Base-by-base conservation (phyloP, 2,113 vertebrate genomes). In the Ictalurus furcatus region DNA sequence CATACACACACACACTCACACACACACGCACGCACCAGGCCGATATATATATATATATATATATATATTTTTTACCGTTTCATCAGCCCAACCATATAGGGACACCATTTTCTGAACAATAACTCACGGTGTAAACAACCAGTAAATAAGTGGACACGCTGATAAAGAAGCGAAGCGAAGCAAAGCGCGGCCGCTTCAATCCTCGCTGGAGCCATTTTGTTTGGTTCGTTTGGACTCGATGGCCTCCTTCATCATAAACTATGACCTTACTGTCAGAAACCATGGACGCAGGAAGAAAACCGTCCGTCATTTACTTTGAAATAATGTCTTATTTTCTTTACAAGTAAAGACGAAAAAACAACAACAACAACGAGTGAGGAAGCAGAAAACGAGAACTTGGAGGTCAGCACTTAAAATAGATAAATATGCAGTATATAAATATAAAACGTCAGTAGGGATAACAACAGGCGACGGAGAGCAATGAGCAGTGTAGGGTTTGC, bases 191-290 rank as follows among this genome's bases (percentile, higher is more conserved):
- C 40, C 54, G 37, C 65, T 34, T 67, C 84, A 80, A 87, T 58
- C 90, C 90, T 92, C 89, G 63, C 79, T 65, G 91, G 90, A 90
- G 85, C 76, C 86, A 74, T 92, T 88, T 71, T 56, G 90, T 83
- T 79, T 52, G 76, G 12, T 91, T 91, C 85, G 90, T 93, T 93
- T 90, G 92, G 94, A 94, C 96, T 97, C 96, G 95, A 96, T 96
- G 96, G 92, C 93, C 92, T 93, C 94, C 91, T 85, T 93, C n/a
- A 94, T 95, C 94, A 93, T 95, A 95, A 94, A 94, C 95, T 94
- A 92, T 94, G 91, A 92, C 95, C 94, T 94, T 96, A 95, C 95
- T 94, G 94, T 92, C 93, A 82, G 89, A 56, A 88, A 73, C 90
- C 61, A 85, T 28, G 84, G 76, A 89, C 12, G 21, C 37, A 63